These are phyloP conservation scores for Epizoanthus scotinus DNA, from an alignment of 92 coral and sea anemone genomes.

Conservation along the genomic window DNA sequence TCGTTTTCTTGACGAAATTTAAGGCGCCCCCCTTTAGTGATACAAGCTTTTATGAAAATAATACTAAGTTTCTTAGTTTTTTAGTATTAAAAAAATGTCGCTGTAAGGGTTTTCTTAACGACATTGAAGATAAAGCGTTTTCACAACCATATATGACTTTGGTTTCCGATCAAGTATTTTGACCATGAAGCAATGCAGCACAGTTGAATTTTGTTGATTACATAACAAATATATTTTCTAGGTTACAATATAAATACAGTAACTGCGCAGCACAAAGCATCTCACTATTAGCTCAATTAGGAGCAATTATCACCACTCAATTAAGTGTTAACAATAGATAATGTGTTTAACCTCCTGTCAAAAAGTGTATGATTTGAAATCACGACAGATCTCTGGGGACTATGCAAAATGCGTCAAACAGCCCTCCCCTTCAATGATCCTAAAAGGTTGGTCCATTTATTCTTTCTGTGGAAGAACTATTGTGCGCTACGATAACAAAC, in stretches of 20 bases:
- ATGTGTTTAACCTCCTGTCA: too few species aligned
- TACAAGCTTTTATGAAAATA: too few species aligned
- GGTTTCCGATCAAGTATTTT: too few species aligned
- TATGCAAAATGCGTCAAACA: not conserved
- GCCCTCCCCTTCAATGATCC: slow-evolving; percentile 16
- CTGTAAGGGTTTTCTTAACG: too few species aligned
- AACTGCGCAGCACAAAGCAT: not conserved
- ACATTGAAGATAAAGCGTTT: too few species aligned
- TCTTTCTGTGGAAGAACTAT: slow-evolving; percentile 1
- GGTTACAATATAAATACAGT: not conserved
- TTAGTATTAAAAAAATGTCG: too few species aligned
- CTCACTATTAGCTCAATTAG: not conserved
- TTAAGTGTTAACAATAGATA: not conserved
- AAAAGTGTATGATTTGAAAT: not conserved
- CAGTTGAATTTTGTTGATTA: too few species aligned
- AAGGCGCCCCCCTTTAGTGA: too few species aligned
- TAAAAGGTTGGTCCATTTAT: not conserved
- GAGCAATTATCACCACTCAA: slow-evolving; percentile 18
- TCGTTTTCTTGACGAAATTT: too few species aligned
- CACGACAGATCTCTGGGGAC: slow-evolving; percentile 9
- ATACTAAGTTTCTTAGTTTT: too few species aligned
- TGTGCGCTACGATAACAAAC: slow-evolving; percentile 14
- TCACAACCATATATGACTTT: too few species aligned
- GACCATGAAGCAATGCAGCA: too few species aligned
- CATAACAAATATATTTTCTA: not conserved